Conservation (phyloP, 2,113 vertebrate species). For the Chaetura pelagica region DNA sequence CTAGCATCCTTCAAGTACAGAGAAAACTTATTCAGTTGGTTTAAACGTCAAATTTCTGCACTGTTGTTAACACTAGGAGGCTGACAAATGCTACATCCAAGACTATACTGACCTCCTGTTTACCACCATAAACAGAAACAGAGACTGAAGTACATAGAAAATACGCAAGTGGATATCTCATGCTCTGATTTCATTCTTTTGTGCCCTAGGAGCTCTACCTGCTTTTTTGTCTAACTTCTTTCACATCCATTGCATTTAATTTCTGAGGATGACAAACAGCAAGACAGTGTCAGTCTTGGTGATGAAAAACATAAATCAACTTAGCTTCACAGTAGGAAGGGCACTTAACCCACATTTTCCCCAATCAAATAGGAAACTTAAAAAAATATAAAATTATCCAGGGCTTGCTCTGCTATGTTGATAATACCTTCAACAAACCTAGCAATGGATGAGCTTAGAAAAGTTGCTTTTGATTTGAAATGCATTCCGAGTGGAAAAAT, state of each 20-base stretch:
- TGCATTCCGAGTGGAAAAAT: not conserved
- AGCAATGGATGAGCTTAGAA: not conserved
- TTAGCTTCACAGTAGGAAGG: not conserved
- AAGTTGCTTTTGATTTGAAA: not conserved
- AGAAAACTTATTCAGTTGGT: not conserved
- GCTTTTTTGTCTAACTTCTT: not conserved
- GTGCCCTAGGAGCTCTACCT: not conserved
- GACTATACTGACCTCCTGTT: not conserved
- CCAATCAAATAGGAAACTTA: not conserved
- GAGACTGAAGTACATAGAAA: not conserved
- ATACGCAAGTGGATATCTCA: not conserved
- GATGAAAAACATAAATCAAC: not conserved
- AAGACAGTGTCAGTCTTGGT: not conserved
- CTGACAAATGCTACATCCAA: not conserved
- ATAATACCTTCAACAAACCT: not conserved
- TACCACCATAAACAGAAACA: not conserved
- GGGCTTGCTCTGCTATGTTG: not conserved
- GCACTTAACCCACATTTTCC: not conserved
- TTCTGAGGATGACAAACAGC: not conserved
- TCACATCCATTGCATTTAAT: not conserved
- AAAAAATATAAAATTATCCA: not conserved
- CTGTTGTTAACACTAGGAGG: not conserved
- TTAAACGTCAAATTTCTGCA: not conserved
- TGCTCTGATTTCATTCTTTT: not conserved
- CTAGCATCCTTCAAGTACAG: not conserved